These are phyloP conservation scores for Perdita meconis DNA, from an alignment of 2,888 invertebrate species.

Conservation along the genomic window DNA sequence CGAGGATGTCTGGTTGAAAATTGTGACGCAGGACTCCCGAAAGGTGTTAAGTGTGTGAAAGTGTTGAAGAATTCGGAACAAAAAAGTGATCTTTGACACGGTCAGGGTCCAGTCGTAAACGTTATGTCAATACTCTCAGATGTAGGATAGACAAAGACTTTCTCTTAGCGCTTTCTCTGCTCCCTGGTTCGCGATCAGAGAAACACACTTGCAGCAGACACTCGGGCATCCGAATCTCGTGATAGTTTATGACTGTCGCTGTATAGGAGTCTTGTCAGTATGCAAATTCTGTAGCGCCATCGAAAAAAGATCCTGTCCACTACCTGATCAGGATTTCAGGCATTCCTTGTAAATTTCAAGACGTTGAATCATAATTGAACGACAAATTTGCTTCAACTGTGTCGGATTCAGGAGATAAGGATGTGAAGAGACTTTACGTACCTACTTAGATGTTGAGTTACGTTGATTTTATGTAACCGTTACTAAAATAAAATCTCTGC, in stretches of 20 bases:
- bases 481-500: no score
- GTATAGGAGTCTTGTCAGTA: background rate
- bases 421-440: no score
- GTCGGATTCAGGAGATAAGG: no score
- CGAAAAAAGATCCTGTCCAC: no score
- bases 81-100: constrained; percentile 9
- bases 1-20: background rate
- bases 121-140: constrained; percentile 59
- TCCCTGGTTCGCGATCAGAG: constrained; percentile 46
- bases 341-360: no score
- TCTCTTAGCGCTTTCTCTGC: constrained; percentile 76
- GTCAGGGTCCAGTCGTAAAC: constrained; percentile 53
- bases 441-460: no score
- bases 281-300: background rate
- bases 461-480: no score
- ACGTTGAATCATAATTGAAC: no score
- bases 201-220: constrained; percentile 17
- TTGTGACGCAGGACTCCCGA: background rate
- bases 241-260: constrained; percentile 20
- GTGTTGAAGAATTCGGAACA: constrained; percentile 7
- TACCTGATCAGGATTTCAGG: no score
- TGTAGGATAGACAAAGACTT: constrained; percentile 72
- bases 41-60: background rate
- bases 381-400: no score
- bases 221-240: constrained; percentile 20